These are phyloP conservation scores for Caenorhabditis drosophilae DNA, from an alignment of 2,888 invertebrate genomes.

Conservation along the genomic window DNA sequence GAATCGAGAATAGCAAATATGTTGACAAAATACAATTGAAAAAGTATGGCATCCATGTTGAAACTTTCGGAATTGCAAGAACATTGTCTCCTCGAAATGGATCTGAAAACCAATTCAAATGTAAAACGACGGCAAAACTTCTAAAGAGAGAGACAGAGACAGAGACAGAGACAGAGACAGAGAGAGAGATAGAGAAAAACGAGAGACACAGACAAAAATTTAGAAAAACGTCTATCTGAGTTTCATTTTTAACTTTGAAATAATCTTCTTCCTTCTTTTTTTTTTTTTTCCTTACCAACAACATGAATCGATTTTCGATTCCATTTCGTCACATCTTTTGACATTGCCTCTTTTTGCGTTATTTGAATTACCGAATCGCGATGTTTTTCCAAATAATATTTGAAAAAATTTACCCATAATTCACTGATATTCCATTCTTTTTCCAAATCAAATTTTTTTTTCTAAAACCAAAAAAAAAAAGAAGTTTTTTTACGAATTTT, in stretches of 20 bases:
- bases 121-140: background rate
- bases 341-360: slow-evolving; percentile 13
- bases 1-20: slow-evolving; percentile 30
- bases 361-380: slow-evolving; percentile 32
- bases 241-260: too few species aligned
- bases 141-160: too few species aligned
- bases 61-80: slow-evolving; percentile 30
- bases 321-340: slow-evolving; percentile 21
- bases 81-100: slow-evolving; percentile 44
- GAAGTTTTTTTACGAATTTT: background rate
- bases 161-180: too few species aligned
- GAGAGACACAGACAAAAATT: too few species aligned
- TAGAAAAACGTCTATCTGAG: too few species aligned
- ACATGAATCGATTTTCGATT: slow-evolving; percentile 35
- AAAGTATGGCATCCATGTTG: slow-evolving; percentile 38
- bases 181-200: too few species aligned
- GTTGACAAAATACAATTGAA: slow-evolving; percentile 45
- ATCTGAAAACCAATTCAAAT: slow-evolving; percentile 19
- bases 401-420: slow-evolving; percentile 30
- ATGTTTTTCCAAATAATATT: slow-evolving; percentile 18
- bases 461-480: background rate
- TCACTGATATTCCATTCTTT: slow-evolving; percentile 19
- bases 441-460: slow-evolving; percentile 6
- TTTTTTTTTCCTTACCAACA: slow-evolving; percentile 11
- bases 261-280: too few species aligned